Conservation (phyloP, 2,113 vertebrate genomes). For the Channa maculata region DNA sequence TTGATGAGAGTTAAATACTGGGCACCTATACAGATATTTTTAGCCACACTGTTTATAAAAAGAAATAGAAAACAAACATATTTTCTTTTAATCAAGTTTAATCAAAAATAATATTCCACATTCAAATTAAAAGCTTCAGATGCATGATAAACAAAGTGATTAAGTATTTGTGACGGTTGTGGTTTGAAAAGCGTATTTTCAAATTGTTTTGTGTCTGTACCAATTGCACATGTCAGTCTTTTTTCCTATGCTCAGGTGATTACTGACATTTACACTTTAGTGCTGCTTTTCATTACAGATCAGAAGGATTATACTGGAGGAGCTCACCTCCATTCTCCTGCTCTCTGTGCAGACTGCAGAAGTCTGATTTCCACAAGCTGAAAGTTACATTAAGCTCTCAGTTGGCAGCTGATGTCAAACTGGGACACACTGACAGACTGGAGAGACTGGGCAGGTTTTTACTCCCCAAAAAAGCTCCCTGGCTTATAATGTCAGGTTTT, state of each 20-base stretch:
- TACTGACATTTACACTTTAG: conserved; percentile 56
- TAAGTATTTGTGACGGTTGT: conserved; percentile 4
- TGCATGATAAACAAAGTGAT: neutral
- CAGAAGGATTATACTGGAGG: conserved; percentile 30
- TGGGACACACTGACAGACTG: conserved; percentile 46
- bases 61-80: neutral
- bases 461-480: conserved; percentile 49
- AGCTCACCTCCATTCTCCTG: conserved; percentile 33
- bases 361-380: conserved; percentile 28
- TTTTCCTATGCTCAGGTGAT: conserved; percentile 46
- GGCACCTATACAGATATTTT: neutral
- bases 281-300: conserved; percentile 50
- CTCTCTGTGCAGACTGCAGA: conserved; percentile 5
- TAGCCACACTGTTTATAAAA: neutral
- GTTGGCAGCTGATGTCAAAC: conserved; percentile 49
- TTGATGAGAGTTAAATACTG: neutral
- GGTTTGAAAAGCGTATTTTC: conserved; percentile 6
- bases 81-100: neutral
- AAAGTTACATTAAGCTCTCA: conserved; percentile 36
- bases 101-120: neutral
- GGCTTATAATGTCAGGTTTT: conserved; percentile 80
- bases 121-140: neutral
- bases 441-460: conserved; percentile 47
- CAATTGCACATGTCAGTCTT: conserved; percentile 19
- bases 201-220: conserved; percentile 13